Conservation (phyloP, 37 sponge, comb jelly and placozoan genomes). For the Theonella swinhoei region DNA sequence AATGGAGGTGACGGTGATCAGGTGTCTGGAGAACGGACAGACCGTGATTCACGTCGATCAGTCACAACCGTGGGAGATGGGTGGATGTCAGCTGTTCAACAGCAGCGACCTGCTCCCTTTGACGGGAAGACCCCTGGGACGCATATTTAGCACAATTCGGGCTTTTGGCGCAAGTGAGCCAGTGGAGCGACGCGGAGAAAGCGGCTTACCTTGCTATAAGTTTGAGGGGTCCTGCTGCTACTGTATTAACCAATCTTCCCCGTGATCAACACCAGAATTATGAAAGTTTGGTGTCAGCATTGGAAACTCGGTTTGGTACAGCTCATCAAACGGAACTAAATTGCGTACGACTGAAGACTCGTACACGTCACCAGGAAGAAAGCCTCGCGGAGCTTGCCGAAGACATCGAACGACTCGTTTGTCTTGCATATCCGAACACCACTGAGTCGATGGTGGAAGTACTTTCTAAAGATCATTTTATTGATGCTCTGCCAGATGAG, state of each 20-base stretch:
- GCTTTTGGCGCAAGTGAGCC: constrained; percentile 23
- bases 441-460: constrained; percentile 13
- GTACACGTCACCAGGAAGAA: constrained; percentile 5
- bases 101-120: neutral
- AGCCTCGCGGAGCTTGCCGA: constrained; percentile 21
- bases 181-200: constrained; percentile 8
- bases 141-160: constrained; percentile 22
- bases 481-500: constrained; percentile 17
- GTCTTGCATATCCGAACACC: constrained; percentile 32
- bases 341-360: neutral
- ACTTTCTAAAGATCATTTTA: constrained; percentile 39
- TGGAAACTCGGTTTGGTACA: constrained; percentile 28
- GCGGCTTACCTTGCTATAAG: constrained; percentile 20
- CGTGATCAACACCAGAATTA: constrained; percentile 5
- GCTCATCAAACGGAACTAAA: constrained; percentile 25
- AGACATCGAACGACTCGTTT: constrained; percentile 16
- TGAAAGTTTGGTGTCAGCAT: neutral
- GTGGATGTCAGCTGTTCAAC: too few species aligned
- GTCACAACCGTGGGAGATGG: too few species aligned
- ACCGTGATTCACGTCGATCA: too few species aligned
- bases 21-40: too few species aligned
- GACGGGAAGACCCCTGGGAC: constrained; percentile 22
- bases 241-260: constrained; percentile 2
- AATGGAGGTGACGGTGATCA: too few species aligned
- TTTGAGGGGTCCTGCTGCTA: constrained; percentile 17